These are phyloP conservation scores for Maylandia zebra DNA, from an alignment of 2,113 vertebrate species.

Conservation along the genomic window DNA sequence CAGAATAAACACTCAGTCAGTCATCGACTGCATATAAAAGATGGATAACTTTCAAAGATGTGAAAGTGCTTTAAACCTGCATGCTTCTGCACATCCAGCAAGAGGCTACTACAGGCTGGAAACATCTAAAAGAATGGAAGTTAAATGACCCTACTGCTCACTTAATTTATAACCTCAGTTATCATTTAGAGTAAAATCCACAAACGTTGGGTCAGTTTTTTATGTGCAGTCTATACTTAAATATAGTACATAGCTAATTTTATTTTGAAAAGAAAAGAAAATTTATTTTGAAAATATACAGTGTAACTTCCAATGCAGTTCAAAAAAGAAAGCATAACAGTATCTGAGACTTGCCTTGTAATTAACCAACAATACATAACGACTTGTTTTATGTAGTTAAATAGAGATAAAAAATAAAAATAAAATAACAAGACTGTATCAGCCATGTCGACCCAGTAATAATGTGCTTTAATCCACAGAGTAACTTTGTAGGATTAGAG, in stretches of 20 bases:
- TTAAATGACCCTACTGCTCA: background rate
- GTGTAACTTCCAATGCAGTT: background rate
- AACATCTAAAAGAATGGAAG: background rate
- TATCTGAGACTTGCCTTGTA: background rate
- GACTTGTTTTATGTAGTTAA: background rate
- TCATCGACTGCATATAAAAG: background rate
- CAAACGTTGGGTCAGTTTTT: background rate
- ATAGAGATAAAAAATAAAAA: background rate
- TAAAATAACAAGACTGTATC: rapidly evolving
- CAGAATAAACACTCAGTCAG: background rate
- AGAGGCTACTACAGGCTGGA: background rate
- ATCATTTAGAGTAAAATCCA: background rate
- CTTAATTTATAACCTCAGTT: background rate
- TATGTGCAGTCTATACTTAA: background rate
- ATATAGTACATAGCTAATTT: background rate
- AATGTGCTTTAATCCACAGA: background rate
- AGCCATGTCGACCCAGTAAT: background rate
- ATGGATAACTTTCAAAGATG: background rate
- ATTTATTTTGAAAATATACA: background rate
- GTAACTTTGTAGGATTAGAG: background rate
- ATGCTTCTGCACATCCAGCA: background rate
- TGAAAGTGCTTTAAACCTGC: background rate
- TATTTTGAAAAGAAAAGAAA: background rate
- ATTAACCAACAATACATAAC: background rate
- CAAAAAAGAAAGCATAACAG: background rate